A percentile compares a stretch with the other conserved stretches of the same genome.
Evolutionary conservation across 23 tunicate species (phyloP).

Genomic region (Botrylloides violaceus): DNA sequence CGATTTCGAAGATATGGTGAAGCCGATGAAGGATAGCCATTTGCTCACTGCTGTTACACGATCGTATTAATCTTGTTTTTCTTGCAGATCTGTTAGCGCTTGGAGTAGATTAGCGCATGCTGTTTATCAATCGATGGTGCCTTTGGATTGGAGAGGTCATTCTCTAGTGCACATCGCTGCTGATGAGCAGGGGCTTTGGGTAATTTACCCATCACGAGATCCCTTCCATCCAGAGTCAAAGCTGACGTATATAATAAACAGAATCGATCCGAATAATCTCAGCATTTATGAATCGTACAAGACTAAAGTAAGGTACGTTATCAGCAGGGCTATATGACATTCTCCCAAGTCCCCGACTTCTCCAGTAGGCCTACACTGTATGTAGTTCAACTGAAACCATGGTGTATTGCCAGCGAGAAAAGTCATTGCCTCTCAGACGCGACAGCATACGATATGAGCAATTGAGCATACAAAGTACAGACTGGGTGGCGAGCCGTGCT

Average conservation of each 20-base stretch:
- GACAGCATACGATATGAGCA: too few relatives aligned
- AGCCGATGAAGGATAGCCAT: too few relatives aligned
- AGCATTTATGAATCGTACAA: constrained; percentile 27
- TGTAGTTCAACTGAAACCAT: too few relatives aligned
- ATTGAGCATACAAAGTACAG: too few relatives aligned
- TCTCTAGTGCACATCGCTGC: constrained; percentile 68
- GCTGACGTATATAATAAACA: constrained; percentile 45
- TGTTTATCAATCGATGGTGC: constrained; percentile 46
- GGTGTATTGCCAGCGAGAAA: too few relatives aligned
- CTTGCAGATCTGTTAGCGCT: constrained; percentile 57
- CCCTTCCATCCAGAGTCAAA: constrained; percentile 35
- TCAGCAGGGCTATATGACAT: too few relatives aligned
- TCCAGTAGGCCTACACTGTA: too few relatives aligned
- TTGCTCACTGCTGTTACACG: too few relatives aligned
- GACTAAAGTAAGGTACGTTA: constrained; percentile 28
- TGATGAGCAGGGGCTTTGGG: constrained; percentile 81
- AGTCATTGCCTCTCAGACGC: too few relatives aligned
- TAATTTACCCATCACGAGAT: constrained; percentile 62
- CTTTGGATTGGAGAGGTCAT: constrained; percentile 88
- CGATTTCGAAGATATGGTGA: too few relatives aligned
- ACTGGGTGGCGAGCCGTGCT: too few relatives aligned
- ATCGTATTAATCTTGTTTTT: neutral
- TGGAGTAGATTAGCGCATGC: constrained; percentile 84
- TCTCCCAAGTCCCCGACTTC: too few relatives aligned
- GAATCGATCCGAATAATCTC: constrained; percentile 55